These are phyloP conservation scores for Manis javanica DNA, from an alignment of 2,797 vertebrate genomes.

Conservation along the genomic window DNA sequence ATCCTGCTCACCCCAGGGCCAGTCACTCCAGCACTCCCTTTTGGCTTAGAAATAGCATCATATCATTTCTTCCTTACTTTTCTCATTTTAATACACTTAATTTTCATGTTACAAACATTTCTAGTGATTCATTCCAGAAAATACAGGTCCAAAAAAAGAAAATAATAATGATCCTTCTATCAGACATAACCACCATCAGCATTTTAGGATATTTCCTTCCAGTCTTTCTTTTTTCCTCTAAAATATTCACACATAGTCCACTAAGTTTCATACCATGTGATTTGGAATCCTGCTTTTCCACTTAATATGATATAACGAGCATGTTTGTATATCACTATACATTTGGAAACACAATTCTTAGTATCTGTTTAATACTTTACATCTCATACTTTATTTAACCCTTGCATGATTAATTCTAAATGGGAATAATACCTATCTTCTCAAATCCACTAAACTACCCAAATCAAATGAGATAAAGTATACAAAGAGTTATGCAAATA, in stretches of 20 bases:
- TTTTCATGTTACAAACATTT: constrained; percentile 7
- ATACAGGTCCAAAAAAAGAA: neutral
- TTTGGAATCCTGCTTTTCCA: constrained; percentile 20
- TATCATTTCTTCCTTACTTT: neutral
- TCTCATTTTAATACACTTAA: neutral
- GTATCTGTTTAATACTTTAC: constrained; percentile 10
- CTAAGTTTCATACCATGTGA: neutral
- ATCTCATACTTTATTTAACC: constrained; percentile 18
- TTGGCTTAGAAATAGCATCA: neutral
- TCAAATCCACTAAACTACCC: neutral
- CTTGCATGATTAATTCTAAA: constrained; percentile 43
- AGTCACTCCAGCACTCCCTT: neutral
- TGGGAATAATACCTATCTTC: neutral
- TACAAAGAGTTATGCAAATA: neutral
- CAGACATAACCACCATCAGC: neutral
- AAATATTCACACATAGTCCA: neutral
- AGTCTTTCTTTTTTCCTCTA: neutral
- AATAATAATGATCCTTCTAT: neutral
- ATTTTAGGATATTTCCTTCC: constrained; percentile 10
- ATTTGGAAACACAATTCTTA: constrained; percentile 47
- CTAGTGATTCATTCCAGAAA: neutral
- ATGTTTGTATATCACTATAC: neutral
- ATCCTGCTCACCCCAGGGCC: neutral
- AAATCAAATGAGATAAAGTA: neutral
- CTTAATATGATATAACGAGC: neutral